phyloP scores from a whole-genome alignment of 2,113 vertebrate species.

The Ginglymostoma cirratum region DNA sequence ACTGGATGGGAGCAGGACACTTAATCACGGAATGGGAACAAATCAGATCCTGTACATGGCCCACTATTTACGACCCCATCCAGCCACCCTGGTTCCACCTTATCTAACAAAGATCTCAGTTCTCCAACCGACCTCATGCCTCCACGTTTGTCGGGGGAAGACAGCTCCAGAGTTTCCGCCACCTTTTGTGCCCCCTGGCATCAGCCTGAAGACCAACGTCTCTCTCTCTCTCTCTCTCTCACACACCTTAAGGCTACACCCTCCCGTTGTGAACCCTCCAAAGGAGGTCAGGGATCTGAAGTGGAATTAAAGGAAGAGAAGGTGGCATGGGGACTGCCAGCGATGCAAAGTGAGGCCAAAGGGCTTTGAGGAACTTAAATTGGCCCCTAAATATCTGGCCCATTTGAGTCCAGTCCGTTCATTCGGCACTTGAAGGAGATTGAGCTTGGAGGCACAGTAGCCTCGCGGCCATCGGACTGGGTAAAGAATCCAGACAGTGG shows the following conservation, averaged over 20 bases:
- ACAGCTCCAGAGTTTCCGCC: neutral
- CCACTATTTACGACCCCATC: neutral
- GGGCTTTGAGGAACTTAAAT: neutral
- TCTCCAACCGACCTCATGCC: neutral
- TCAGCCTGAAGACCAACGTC: neutral
- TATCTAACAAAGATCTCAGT: too few species aligned
- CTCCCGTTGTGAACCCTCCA: neutral
- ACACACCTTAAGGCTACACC: neutral
- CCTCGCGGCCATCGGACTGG: neutral
- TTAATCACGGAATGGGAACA: neutral
- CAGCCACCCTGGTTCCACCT: too few species aligned
- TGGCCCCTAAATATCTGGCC: neutral
- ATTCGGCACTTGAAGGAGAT: neutral
- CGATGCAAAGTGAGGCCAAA: neutral
- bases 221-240: neutral
- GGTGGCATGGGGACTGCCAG: too few species aligned
- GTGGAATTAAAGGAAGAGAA: neutral
- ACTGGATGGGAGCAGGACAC: neutral
- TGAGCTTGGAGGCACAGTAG: neutral
- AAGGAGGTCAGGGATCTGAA: neutral
- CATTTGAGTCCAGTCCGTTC: neutral
- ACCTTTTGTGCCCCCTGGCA: neutral
- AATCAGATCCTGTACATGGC: neutral
- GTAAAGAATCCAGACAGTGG: neutral
- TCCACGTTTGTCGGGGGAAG: neutral